Conservation (phyloP, 1,140 invertebrate species). For the Trichonephila clavata region DNA sequence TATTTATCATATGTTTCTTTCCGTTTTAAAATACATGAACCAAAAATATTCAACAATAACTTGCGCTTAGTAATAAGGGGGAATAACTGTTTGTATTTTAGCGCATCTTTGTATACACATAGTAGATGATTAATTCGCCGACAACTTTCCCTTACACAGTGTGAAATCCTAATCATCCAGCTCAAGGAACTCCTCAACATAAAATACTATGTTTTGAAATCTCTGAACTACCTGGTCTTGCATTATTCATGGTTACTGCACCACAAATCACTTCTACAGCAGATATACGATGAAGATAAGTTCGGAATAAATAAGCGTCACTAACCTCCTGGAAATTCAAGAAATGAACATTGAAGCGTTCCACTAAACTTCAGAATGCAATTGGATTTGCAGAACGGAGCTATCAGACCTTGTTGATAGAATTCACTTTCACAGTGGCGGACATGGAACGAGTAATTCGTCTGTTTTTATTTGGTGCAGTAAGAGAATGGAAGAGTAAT, state of each 20-base stretch:
- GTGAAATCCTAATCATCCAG: no score
- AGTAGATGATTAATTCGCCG: no score
- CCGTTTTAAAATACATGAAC: no score
- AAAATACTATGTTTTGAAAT: background rate
- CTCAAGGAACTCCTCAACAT: background rate
- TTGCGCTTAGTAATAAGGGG: no score
- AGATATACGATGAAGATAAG: background rate
- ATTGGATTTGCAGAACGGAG: background rate
- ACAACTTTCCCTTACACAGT: no score
- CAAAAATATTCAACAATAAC: no score
- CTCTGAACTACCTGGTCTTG: background rate
- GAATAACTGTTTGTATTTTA: no score
- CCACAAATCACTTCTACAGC: background rate
- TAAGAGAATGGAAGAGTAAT: background rate
- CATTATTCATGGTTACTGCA: background rate
- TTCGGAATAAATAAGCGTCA: background rate
- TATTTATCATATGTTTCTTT: no score
- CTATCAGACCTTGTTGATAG: background rate
- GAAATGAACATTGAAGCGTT: background rate
- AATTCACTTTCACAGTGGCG: background rate
- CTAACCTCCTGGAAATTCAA: background rate
- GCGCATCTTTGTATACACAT: no score
- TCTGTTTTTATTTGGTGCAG: background rate
- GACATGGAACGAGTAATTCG: background rate
- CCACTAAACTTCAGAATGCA: background rate